Percentiles rank a stretch among this genome's conserved stretches.
phyloP scores from a whole-genome alignment of 2,113 vertebrate genomes.

The Rhabdomys dilectus region DNA sequence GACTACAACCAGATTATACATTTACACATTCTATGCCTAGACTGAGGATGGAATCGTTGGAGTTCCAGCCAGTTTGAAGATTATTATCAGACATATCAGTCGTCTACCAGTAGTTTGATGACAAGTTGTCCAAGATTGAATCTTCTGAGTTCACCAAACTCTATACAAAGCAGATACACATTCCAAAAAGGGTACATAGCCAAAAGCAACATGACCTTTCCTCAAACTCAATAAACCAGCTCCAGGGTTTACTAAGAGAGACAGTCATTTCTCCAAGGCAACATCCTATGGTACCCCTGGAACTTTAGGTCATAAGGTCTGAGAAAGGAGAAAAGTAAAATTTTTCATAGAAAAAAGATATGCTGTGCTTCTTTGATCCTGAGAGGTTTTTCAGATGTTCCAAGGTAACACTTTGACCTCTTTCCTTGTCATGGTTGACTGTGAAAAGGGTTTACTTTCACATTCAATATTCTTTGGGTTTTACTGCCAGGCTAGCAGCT shows the following conservation, averaged over 20 bases:
- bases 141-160: neutral
- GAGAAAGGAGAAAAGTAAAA: neutral
- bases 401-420: neutral
- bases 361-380: neutral
- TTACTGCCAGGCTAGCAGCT: neutral
- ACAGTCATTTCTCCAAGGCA: neutral
- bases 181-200: neutral
- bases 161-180: neutral
- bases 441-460: neutral
- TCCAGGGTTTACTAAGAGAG: neutral
- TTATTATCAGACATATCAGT: neutral
- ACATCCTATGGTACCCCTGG: neutral
- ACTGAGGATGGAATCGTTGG: neutral
- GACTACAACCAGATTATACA: neutral
- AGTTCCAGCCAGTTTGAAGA: neutral
- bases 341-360: neutral
- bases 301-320: neutral
- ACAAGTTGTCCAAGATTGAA: neutral
- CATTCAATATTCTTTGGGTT: neutral
- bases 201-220: neutral
- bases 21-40: neutral
- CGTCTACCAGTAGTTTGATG: neutral
- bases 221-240: neutral
- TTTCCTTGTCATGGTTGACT: neutral
- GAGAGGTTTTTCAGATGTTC: neutral